Evolutionary conservation across 1,140 invertebrate species (phyloP).

Genomic region (Phortica variegata): DNA sequence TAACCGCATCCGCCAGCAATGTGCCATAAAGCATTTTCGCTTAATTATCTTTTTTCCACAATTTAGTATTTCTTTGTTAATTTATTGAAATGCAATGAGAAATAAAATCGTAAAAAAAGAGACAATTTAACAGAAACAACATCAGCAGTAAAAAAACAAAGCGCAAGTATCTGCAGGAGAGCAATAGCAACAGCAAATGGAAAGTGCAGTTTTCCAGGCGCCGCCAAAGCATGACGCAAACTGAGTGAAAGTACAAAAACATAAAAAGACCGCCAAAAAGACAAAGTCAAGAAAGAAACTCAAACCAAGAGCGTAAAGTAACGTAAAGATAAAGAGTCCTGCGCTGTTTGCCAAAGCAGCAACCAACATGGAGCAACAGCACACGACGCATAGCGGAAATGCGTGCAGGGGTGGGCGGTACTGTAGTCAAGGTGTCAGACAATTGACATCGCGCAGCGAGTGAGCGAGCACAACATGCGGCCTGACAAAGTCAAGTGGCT

Average conservation of each 20-base stretch:
- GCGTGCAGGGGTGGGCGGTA: conserved; percentile 14
- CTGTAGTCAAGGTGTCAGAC: no score
- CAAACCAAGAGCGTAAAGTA: no score
- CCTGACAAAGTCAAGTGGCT: conserved; percentile 3
- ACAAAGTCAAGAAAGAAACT: no score
- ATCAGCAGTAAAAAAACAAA: not conserved
- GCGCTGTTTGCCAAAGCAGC: no score
- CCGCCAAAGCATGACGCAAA: not conserved
- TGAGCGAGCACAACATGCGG: no score
- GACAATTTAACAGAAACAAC: conserved; percentile 37
- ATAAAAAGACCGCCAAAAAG: no score
- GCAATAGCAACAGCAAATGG: not conserved
- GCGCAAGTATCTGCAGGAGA: not conserved
- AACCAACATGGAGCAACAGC: no score
- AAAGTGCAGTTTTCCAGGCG: not conserved
- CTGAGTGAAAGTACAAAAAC: not conserved
- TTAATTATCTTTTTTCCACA: conserved; percentile 36
- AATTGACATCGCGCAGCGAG: no score
- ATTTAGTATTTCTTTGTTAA: conserved; percentile 44
- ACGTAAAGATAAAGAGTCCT: no score
- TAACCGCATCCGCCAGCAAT: no score
- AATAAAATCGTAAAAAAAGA: conserved; percentile 27
- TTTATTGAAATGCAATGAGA: conserved; percentile 39
- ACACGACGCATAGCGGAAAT: conserved; percentile 14
- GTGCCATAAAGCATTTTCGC: conserved; percentile 18